These are phyloP conservation scores for Lucilia cuprina DNA, from an alignment of 1,140 invertebrate species.

Conservation along the genomic window DNA sequence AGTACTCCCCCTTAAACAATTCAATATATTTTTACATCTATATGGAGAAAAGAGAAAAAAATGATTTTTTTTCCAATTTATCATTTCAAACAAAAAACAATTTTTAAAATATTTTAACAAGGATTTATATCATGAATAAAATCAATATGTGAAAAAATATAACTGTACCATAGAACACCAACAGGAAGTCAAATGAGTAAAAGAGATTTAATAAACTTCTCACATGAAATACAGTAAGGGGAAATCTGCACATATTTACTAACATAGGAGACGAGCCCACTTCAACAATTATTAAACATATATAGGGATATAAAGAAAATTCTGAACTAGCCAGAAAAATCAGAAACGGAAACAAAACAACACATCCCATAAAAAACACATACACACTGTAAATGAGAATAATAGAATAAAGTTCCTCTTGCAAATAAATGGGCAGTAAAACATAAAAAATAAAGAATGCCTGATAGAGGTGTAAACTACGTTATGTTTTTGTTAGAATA, in stretches of 20 bases:
- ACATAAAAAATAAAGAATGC: not conserved
- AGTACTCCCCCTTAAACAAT: too few relatives aligned
- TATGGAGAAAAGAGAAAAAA: not conserved
- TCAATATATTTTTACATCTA: too few relatives aligned
- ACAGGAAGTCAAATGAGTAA: too few relatives aligned
- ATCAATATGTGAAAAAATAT: not conserved
- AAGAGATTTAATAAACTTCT: not conserved
- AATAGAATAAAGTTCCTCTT: too few relatives aligned
- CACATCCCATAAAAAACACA: not conserved
- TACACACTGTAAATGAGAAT: too few relatives aligned
- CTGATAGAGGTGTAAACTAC: not conserved
- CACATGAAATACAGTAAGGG: not conserved
- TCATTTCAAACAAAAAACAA: conserved; percentile 21
- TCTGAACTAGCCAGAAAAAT: not conserved
- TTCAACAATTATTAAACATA: not conserved
- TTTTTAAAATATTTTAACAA: conserved; percentile 20
- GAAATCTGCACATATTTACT: not conserved
- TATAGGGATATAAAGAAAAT: not conserved
- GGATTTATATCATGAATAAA: conserved; percentile 22
- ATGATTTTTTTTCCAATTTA: not conserved
- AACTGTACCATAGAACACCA: too few relatives aligned
- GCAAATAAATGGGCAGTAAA: not conserved
- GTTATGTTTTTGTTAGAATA: not conserved
- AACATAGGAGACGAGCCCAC: not conserved
- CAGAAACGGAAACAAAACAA: not conserved